A percentile compares a stretch with the other conserved stretches of the same genome.
Conservation (phyloP, 2,113 vertebrate species). For the Chaenocephalus aceratus region DNA sequence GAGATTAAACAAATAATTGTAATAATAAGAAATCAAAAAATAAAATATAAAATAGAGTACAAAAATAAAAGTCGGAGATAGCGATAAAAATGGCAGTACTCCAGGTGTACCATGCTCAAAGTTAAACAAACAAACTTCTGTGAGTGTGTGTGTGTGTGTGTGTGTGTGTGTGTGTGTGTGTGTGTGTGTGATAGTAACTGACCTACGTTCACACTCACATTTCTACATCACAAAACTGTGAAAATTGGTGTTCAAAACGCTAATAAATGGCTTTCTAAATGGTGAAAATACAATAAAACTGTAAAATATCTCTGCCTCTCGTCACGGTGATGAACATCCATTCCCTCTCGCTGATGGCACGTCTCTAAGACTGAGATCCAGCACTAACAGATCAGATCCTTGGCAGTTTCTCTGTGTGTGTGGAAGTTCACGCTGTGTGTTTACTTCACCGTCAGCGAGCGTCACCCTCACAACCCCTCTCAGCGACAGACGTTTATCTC, state of each 20-base stretch:
- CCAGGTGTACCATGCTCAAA: too few relatives aligned
- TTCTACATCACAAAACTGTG: background rate
- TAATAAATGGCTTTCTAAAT: slow-evolving; percentile 1
- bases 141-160: background rate
- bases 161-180: too few relatives aligned
- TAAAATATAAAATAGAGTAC: too few relatives aligned
- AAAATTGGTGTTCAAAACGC: background rate
- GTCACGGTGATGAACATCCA: too few relatives aligned
- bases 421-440: slow-evolving; percentile 67
- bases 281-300: slow-evolving; percentile 4
- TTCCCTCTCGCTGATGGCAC: too few relatives aligned
- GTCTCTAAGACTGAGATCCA: slow-evolving; percentile 34
- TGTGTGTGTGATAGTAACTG: background rate
- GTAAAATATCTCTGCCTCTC: background rate
- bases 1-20: too few relatives aligned
- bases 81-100: too few relatives aligned
- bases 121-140: too few relatives aligned
- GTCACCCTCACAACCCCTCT: slow-evolving; percentile 72
- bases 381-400: slow-evolving; percentile 57
- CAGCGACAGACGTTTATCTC: slow-evolving; percentile 64
- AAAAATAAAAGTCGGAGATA: too few relatives aligned
- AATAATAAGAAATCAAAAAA: too few relatives aligned
- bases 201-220: too few relatives aligned
- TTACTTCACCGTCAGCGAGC: slow-evolving; percentile 70
- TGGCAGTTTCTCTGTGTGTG: slow-evolving; percentile 45